Percentiles rank a stretch among this genome's conserved stretches.
phyloP scores from a whole-genome alignment of 37 sponge, comb jelly and placozoan species.

The Ephydatia muelleri region DNA sequence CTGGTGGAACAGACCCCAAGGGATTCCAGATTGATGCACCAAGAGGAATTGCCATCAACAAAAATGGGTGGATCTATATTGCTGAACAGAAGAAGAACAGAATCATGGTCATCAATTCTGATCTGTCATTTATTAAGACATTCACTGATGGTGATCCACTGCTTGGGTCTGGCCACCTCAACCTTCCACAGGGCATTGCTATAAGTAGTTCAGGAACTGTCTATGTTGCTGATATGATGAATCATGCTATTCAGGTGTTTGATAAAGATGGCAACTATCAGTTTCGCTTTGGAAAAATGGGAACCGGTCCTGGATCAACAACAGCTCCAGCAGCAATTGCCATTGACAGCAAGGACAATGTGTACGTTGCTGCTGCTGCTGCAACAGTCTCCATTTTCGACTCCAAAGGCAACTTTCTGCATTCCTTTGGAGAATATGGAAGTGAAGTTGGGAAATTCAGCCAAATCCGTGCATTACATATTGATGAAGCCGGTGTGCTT shows the following conservation, averaged over 20 bases:
- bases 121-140: constrained; percentile 1
- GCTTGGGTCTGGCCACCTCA: constrained; percentile 28
- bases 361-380: constrained; percentile 2
- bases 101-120: constrained; percentile 23
- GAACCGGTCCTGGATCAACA: constrained; percentile 4
- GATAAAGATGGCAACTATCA: constrained; percentile 16
- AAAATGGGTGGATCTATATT: constrained; percentile 24
- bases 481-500: constrained; percentile 2
- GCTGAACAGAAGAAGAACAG: constrained; percentile 22
- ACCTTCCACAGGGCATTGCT: constrained; percentile 16
- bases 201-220: constrained; percentile 26
- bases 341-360: constrained; percentile 22
- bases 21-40: not conserved
- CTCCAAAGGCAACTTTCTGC: constrained; percentile 12
- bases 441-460: constrained; percentile 27
- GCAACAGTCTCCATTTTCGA: constrained; percentile 30
- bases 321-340: constrained; percentile 17
- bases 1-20: not conserved
- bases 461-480: constrained; percentile 5
- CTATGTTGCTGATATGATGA: constrained; percentile 18
- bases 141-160: constrained; percentile 6
- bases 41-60: constrained; percentile 23
- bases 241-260: constrained; percentile 40
- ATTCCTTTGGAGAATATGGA: constrained; percentile 33
- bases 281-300: constrained; percentile 25